Evolutionary conservation across 1,140 invertebrate species (phyloP).

Genomic region (Aphaenogaster rudis): DNA sequence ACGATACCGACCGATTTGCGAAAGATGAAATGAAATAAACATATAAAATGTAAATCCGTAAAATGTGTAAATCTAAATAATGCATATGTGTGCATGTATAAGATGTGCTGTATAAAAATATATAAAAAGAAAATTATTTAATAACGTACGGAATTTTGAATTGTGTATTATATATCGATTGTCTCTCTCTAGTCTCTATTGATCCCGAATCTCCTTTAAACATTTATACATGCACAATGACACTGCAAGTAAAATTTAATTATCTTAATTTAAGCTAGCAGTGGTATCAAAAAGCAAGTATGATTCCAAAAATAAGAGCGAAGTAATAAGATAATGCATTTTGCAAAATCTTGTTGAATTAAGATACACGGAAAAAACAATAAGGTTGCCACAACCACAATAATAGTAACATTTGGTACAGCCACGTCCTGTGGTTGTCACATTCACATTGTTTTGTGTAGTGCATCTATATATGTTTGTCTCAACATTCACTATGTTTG

Average conservation of each 20-base stretch:
- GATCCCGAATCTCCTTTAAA: not conserved
- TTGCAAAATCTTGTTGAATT: constrained; percentile 4
- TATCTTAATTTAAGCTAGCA: not conserved
- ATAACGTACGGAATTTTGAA: not conserved
- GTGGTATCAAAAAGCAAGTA: not conserved
- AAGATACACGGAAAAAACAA: not conserved
- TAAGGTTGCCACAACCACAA: no score
- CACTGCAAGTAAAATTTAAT: not conserved
- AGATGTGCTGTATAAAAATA: no score
- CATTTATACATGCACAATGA: not conserved
- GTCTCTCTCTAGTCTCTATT: not conserved
- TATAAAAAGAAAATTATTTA: not conserved
- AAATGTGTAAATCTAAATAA: not conserved
- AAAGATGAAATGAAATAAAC: not conserved
- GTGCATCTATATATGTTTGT: no score
- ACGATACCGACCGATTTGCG: not conserved
- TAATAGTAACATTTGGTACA: no score
- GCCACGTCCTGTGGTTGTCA: no score
- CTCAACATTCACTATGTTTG: no score
- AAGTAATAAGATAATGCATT: not conserved
- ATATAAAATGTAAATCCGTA: not conserved
- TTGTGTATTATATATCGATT: not conserved
- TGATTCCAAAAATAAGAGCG: not conserved
- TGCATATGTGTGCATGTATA: not conserved
- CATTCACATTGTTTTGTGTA: no score